phyloP scores from a whole-genome alignment of 2,888 invertebrate species.

The Monopis laevigella region DNA sequence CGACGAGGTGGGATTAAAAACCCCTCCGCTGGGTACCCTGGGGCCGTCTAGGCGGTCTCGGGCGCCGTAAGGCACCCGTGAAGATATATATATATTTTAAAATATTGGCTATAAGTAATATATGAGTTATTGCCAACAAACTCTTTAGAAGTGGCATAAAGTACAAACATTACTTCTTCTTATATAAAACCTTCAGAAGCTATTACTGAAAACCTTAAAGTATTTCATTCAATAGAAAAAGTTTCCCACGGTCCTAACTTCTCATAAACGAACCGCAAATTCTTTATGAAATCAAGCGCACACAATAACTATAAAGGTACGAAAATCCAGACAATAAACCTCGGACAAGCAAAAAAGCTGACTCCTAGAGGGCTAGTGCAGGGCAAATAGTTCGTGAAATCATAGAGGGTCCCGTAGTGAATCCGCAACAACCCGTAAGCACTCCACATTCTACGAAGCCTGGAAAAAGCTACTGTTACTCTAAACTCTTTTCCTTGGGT shows the following conservation, averaged over 20 bases:
- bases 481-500: background rate
- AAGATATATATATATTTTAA: too few relatives aligned
- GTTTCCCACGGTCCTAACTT: conserved; percentile 66
- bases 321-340: conserved; percentile 66
- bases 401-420: conserved; percentile 57
- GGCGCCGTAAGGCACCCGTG: too few relatives aligned
- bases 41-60: too few relatives aligned
- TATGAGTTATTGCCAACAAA: too few relatives aligned
- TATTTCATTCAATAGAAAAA: conserved; percentile 7
- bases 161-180: too few relatives aligned
- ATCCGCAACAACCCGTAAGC: conserved; percentile 28
- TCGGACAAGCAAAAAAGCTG: conserved; percentile 54
- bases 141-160: too few relatives aligned
- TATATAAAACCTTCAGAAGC: too few relatives aligned
- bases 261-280: conserved; percentile 55
- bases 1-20: too few relatives aligned
- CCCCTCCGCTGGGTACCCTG: too few relatives aligned
- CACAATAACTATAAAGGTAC: conserved; percentile 67
- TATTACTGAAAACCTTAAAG: too few relatives aligned
- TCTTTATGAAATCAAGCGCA: conserved; percentile 63
- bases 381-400: conserved; percentile 66
- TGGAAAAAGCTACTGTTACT: too few relatives aligned
- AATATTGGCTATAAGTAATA: too few relatives aligned
- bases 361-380: conserved; percentile 32
- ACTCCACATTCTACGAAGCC: conserved; percentile 3